Percentiles rank a stretch among this genome's conserved stretches.
These are phyloP conservation scores for Hydrophis major DNA, from an alignment of 2,797 vertebrate genomes.

Conservation along the genomic window DNA sequence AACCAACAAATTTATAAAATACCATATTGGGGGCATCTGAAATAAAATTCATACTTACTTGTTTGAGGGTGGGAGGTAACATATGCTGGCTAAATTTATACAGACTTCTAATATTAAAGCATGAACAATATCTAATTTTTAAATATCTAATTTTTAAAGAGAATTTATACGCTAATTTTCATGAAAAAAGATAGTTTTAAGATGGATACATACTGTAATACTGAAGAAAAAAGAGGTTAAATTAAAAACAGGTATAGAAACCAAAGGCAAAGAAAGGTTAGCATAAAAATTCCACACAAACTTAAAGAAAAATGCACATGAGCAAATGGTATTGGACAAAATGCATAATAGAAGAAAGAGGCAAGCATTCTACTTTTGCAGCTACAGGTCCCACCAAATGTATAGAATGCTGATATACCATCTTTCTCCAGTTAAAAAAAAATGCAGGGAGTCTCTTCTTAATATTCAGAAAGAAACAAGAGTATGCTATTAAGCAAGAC, in stretches of 20 bases:
- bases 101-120: not conserved
- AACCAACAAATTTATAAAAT: not conserved
- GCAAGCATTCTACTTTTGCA: not conserved
- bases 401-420: not conserved
- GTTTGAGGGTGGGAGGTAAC: not conserved
- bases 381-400: not conserved
- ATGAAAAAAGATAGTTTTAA: not conserved
- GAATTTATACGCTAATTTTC: not conserved
- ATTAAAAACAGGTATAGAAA: not conserved
- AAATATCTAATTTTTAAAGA: not conserved
- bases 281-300: not conserved
- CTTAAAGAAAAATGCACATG: not conserved
- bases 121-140: not conserved
- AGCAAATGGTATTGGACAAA: not conserved
- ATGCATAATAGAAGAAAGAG: not conserved
- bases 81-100: not conserved
- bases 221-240: not conserved
- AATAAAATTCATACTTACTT: not conserved
- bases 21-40: not conserved
- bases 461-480: slow-evolving; percentile 50
- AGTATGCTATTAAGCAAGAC: slow-evolving; percentile 58
- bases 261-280: not conserved
- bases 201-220: not conserved
- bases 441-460: slow-evolving; percentile 24
- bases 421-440: not conserved